Evolutionary conservation across 1,140 invertebrate genomes (phyloP).

Genomic region (Drosophila subobscura): DNA sequence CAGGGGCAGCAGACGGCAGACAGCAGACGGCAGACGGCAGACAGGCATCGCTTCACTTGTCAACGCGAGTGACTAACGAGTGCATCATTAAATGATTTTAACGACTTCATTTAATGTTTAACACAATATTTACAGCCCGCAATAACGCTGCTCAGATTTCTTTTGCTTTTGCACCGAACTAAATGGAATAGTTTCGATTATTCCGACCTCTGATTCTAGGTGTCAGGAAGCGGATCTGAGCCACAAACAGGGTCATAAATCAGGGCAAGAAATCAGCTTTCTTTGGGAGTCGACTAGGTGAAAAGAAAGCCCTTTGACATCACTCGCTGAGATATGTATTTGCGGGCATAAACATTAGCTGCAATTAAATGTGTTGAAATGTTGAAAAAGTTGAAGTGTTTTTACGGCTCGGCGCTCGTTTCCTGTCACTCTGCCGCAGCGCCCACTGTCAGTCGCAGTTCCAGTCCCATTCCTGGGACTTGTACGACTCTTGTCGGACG

Average conservation of each 20-base stretch:
- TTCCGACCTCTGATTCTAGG: too few relatives aligned
- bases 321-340: conserved; percentile 28
- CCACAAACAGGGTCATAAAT: too few relatives aligned
- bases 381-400: conserved; percentile 29
- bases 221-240: too few relatives aligned
- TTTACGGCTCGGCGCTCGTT: conserved; percentile 56
- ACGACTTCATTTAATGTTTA: conserved; percentile 80
- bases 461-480: not conserved
- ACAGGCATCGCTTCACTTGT: conserved; percentile 56
- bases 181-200: not conserved
- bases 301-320: conserved; percentile 26
- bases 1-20: not conserved
- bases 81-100: conserved; percentile 79
- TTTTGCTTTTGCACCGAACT: not conserved
- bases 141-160: conserved; percentile 11
- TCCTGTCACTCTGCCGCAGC: conserved; percentile 27
- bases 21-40: not conserved
- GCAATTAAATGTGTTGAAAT: conserved; percentile 39
- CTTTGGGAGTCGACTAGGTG: too few relatives aligned
- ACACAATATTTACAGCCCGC: conserved; percentile 73
- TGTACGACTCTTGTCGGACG: conserved; percentile 22
- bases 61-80: conserved; percentile 74
- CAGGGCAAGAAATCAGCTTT: conserved; percentile 8
- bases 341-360: conserved; percentile 44
- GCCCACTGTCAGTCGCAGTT: not conserved